phyloP scores from a whole-genome alignment of 37 sponge, comb jelly and placozoan species.

The Halisarca cf. caerulea region DNA sequence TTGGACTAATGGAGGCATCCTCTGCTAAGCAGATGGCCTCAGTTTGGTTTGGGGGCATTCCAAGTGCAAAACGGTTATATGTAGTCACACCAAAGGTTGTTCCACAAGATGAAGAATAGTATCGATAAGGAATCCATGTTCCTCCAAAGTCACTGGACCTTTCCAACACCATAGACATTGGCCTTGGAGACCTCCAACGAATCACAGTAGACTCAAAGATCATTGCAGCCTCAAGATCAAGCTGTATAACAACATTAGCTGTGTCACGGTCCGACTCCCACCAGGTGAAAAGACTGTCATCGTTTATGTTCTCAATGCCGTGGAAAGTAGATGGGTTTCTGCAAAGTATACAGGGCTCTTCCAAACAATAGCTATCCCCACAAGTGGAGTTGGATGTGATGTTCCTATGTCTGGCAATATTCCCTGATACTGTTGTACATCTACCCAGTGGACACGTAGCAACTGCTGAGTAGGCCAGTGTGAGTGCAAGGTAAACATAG shows the following conservation, averaged over 20 bases:
- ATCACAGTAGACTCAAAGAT: slow-evolving; percentile 50
- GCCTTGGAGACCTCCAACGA: slow-evolving; percentile 43
- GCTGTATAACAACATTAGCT: slow-evolving; percentile 19
- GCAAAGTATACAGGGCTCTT: background rate
- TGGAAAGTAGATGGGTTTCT: background rate
- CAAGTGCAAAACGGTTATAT: background rate
- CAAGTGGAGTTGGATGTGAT: slow-evolving; percentile 32
- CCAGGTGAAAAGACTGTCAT: slow-evolving; percentile 31
- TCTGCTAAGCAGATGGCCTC: background rate
- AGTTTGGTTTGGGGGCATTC: background rate
- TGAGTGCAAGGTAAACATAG: too few relatives aligned
- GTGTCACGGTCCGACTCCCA: slow-evolving; percentile 37
- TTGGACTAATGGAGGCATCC: background rate
- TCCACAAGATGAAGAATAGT: slow-evolving; percentile 52
- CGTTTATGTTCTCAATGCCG: slow-evolving; percentile 46
- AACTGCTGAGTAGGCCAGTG: too few relatives aligned
- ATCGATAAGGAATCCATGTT: slow-evolving; percentile 65
- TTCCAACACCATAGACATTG: slow-evolving; percentile 67
- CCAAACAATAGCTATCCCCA: slow-evolving; percentile 34
- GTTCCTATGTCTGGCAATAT: background rate
- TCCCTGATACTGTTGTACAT: background rate
- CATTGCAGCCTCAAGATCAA: slow-evolving; percentile 57
- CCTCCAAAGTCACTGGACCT: slow-evolving; percentile 53
- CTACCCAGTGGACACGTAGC: too few relatives aligned
- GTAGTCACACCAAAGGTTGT: slow-evolving; percentile 23